phyloP scores from a whole-genome alignment of 2,888 invertebrate genomes.

The Elysia crispata region DNA sequence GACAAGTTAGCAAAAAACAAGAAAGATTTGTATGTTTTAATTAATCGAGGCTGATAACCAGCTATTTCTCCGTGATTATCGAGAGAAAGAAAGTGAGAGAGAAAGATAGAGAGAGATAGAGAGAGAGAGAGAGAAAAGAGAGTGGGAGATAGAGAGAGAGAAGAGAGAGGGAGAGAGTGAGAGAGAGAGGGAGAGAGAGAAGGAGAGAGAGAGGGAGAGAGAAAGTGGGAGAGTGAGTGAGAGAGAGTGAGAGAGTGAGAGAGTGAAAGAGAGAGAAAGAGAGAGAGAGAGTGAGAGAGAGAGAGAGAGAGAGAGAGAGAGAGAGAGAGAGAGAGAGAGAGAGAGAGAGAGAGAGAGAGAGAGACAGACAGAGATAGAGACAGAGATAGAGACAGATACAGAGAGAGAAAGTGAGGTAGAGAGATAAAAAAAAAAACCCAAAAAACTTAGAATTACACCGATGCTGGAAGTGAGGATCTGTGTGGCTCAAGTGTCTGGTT shows the following conservation, averaged over 20 bases:
- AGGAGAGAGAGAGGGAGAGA: constrained; percentile 4
- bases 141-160: neutral
- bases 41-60: too few species aligned
- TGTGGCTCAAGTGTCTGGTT: too few species aligned
- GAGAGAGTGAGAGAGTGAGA: neutral
- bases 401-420: neutral
- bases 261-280: too few species aligned
- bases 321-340: neutral
- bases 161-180: too few species aligned
- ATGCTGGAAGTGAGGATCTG: too few species aligned
- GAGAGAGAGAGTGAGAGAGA: too few species aligned
- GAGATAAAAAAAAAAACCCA: neutral
- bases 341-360: neutral
- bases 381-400: constrained; percentile 13
- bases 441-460: neutral
- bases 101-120: constrained; percentile 18
- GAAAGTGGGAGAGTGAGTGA: neutral
- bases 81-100: neutral
- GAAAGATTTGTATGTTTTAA: too few species aligned
- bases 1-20: too few species aligned
- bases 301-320: neutral
- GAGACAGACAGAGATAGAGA: neutral
- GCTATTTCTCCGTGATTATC: too few species aligned
- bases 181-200: too few species aligned
- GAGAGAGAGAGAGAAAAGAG: neutral